Conservation (phyloP, 2,888 invertebrate genomes). For the Drosophila fungiperda region DNA sequence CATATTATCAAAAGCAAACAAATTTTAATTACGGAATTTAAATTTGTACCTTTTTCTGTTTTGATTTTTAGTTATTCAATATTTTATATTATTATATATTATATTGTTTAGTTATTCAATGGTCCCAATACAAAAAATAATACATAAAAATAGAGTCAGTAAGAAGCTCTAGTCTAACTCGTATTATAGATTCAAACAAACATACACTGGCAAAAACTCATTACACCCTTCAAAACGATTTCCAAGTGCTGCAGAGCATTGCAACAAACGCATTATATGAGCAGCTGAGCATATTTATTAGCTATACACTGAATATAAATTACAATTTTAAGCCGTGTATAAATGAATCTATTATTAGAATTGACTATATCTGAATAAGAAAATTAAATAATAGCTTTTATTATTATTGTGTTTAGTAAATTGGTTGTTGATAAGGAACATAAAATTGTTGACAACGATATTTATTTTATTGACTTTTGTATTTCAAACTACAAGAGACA, state of each 20-base stretch:
- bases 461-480: not conserved
- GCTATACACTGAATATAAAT: not conserved
- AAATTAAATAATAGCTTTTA: not conserved
- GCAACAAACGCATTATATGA: conserved; percentile 28
- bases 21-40: conserved; percentile 68
- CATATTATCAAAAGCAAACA: conserved; percentile 47
- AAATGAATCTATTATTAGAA: not conserved
- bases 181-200: not conserved
- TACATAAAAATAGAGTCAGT: not conserved
- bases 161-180: not conserved
- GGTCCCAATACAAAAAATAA: not conserved
- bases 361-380: not conserved
- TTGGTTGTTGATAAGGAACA: not conserved
- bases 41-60: not conserved
- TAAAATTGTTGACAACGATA: not conserved
- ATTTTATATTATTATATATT: no score
- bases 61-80: not conserved
- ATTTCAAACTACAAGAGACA: not conserved
- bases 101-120: not conserved
- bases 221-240: not conserved
- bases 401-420: not conserved
- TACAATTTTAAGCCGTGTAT: not conserved
- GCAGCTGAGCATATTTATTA: conserved; percentile 6
- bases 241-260: not conserved
- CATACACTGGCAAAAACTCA: not conserved